Evolutionary conservation across 2,888 invertebrate genomes (phyloP).

Genomic region (Oasisia sp.): DNA sequence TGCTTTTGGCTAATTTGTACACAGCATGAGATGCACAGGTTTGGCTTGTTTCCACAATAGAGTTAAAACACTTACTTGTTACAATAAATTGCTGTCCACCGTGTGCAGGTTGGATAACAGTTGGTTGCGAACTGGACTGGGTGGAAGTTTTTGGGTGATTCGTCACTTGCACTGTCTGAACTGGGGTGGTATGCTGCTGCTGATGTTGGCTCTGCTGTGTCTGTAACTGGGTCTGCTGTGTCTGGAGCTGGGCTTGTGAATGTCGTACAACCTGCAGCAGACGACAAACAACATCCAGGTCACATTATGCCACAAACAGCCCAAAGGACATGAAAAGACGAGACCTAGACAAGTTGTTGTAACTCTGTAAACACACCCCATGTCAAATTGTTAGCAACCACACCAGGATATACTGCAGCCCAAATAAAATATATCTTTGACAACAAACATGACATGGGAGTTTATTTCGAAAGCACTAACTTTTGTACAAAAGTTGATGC

Average conservation of each 20-base stretch:
- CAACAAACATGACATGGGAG: too few species aligned
- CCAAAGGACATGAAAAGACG: too few species aligned
- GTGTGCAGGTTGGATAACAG: conserved; percentile 62
- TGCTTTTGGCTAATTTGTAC: too few species aligned
- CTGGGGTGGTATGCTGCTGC: neutral
- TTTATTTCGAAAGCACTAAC: too few species aligned
- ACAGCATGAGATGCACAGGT: too few species aligned
- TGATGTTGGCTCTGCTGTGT: neutral
- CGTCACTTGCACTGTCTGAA: conserved; percentile 18
- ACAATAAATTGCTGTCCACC: conserved; percentile 63
- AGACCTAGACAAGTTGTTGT: too few species aligned
- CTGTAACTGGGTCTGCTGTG: neutral
- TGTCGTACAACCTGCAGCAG: neutral
- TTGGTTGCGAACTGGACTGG: conserved; percentile 37
- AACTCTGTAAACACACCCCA: too few species aligned
- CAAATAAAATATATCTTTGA: too few species aligned
- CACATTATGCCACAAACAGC: neutral
- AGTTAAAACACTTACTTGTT: conserved; percentile 50
- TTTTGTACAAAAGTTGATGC: too few species aligned
- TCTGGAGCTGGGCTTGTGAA: neutral
- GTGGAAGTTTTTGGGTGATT: neutral
- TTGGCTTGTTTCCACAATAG: too few species aligned
- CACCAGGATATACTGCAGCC: too few species aligned
- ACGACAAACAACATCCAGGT: neutral
- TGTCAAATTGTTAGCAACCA: too few species aligned